Base-by-base conservation (phyloP, 2,113 vertebrate species). In the Conger conger region DNA sequence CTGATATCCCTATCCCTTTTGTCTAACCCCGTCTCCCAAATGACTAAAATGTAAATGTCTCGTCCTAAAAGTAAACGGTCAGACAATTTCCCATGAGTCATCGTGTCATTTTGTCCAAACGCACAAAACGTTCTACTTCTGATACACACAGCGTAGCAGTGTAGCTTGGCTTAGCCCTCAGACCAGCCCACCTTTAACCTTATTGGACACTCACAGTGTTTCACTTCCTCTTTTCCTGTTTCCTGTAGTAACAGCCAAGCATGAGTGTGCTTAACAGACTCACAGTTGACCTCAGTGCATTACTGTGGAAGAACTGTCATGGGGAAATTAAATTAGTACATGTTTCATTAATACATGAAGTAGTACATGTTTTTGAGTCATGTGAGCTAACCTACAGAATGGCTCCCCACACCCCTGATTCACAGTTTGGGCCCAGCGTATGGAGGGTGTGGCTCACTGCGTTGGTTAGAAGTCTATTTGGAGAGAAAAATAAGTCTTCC, bases 141-240 rank as follows among this genome's bases (percentile, higher is more conserved):
- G 11, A 33, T 30, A 13, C 1, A 33, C 68, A 73, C n/a, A 33
- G 33, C 13, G n/a, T 17, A 27, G 23, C 20, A 68, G 20, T 1
- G 20, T n/a, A 13, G n/a, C n/a, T 30, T 73, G n/a, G n/a, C 3
- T 63, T 63, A n/a, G 33, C 68, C 68, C 68, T 30, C 27, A 30
- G n/a, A 5, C n/a, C 68, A 73, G 13, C 68, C 68, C 27, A 73
- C 68, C n/a, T 33, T 73, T 33, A 33, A 73, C n/a, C 27, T 73
- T 5, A 73, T 33, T 73, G n/a, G 68, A 13, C n/a, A 73, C 20
- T 27, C 27, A 2, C 18, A 63, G 57, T 27, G 27, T 73, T 33
- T 73, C 68, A 73, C 68, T 73, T 73, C 68, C 68, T 73, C 68
- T 73, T 11, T 73, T 73, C 68, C 68, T 73, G n/a, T 73, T 33